Evolutionary conservation across 2,888 invertebrate species (phyloP), one percentile per base, ranked within the genome.

Genomic region (Serripes groenlandicus): DNA sequence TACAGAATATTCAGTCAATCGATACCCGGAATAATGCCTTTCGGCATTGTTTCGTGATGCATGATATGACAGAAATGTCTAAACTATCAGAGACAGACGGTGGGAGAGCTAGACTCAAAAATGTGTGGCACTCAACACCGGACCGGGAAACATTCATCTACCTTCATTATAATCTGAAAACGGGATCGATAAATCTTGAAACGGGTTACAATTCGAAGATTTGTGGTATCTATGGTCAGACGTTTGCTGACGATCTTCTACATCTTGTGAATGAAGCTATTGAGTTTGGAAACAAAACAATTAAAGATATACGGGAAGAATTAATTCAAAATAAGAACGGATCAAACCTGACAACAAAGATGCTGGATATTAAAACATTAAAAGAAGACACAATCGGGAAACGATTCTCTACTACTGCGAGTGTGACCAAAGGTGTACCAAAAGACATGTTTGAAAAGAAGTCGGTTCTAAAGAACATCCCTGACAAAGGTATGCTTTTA

Each of bases 41-140:
- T 11, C 68, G 83, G n/a, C 83, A 83, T 34, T 62, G 73, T 35
- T 58, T 83, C 7, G 76, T 70, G 0, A 83, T 83, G 79, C 73
- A 83, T 70, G 79, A 83, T 49, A 56, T 76, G 62, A 70, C 78
- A 3, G 64, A 73, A 52, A 26, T 83, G 35, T 75, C 75, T 37
- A 58, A 75, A 52, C 37, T 71, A 28, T 23, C 62, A 9, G 75
- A 82, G 26, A 72, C 75, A n/a, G 78, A 75, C 28, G 72, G 66
- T 9, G 35, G 75, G 0, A 32, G 37, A 52, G 54, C 52, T 7
- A 72, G 60, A 52, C 21, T 78, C 18, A 71, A 60, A 3, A 78
- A 78, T 52, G 68, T 82, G 1, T 75, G 66, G 60, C 82, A 82
- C 30, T 32, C 72, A 21, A 56, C 75, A 54, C 60, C 75, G 18